phyloP scores from a whole-genome alignment of 1,140 invertebrate genomes.

The Leptinotarsa lineolata region DNA sequence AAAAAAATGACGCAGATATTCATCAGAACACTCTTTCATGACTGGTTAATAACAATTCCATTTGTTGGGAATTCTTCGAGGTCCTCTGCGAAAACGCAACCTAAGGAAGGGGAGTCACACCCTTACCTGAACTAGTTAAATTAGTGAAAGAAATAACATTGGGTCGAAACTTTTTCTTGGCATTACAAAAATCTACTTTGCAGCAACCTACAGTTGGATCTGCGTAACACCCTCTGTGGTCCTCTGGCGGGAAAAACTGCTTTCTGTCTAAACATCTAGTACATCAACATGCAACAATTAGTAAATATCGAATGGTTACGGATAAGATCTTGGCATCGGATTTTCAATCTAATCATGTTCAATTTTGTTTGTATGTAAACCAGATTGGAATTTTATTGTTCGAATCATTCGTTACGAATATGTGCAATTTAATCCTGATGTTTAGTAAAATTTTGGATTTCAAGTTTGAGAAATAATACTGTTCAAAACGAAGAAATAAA shows the following conservation, averaged over 20 bases:
- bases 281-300: constrained; percentile 36
- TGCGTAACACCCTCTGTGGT: constrained; percentile 66
- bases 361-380: background rate
- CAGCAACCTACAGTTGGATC: constrained; percentile 61
- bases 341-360: too few species aligned
- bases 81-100: constrained; percentile 1
- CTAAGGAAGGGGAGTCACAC: constrained; percentile 38
- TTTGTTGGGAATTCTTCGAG: too few species aligned
- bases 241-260: constrained; percentile 74
- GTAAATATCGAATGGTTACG: background rate
- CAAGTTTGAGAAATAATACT: background rate
- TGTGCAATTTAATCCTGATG: background rate
- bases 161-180: constrained; percentile 44
- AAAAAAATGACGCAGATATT: too few species aligned
- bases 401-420: background rate
- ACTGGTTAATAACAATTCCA: too few species aligned
- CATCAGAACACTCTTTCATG: too few species aligned
- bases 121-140: constrained; percentile 42
- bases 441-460: background rate
- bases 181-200: constrained; percentile 71
- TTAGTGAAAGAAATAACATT: constrained; percentile 9
- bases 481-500: background rate
- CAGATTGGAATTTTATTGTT: constrained; percentile 22
- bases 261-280: constrained; percentile 69
- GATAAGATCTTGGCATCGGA: background rate